Evolutionary conservation across 2,113 vertebrate genomes (phyloP), one percentile per base, ranked within the genome.

Genomic region (Zeus faber): DNA sequence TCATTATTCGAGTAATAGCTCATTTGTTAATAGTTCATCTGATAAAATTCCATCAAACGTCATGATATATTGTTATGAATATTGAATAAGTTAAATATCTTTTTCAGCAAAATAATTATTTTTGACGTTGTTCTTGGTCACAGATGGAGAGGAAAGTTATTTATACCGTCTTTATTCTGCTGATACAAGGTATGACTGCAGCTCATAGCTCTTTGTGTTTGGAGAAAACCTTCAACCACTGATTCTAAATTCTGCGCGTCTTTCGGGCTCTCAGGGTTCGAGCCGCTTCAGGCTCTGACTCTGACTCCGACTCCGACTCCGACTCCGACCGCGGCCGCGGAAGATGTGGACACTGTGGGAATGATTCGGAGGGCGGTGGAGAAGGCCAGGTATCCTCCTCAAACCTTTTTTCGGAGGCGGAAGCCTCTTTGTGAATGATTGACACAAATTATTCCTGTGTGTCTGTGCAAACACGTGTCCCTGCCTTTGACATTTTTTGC

Each of bases 131-230:
- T 1, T 3, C 23, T 33, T 57, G 41, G 6, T 43, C 24, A 49
- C 64, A 87, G 77, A 76, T 79, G 79, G 49, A 51, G 11, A 40
- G 37, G 14, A 67, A 56, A 49, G 39, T 46, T 9, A 10, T 59
- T n/a, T 1, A 69, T 18, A 24, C 87, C 3, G 11, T 35, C 31
- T 33, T 86, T 39, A 26, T 87, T 24, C 27, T 89, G 9, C 44
- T 79, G 0, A 44, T 81, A 31, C 80, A 85, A 83, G 84, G 86
- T 88, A 68, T 33, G n/a, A 24, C 11, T 14, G 13, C 13, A 11
- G n/a, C 44, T 24, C 17, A 10, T 21, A n/a, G n/a, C n/a, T n/a
- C n/a, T 46, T 46, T 45, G 6, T 45, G 3, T 24, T 18, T 13
- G 0, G 18, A 10, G 5, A 23, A 45, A 13, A 41, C 17, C 21